Base-by-base conservation (phyloP, 2,113 vertebrate species). In the Pelobates fuscus region DNA sequence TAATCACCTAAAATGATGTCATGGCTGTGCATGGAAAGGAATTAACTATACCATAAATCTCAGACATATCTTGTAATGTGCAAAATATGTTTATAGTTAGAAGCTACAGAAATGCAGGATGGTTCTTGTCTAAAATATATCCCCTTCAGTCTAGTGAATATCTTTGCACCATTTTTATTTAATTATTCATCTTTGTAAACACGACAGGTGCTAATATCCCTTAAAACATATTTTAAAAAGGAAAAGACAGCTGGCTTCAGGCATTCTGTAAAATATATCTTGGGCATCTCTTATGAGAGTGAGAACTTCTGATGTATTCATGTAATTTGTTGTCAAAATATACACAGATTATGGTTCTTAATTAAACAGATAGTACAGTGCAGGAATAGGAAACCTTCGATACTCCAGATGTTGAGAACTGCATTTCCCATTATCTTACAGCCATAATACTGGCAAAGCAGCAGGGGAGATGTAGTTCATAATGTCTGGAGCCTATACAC, bases 51-150 rank as follows among this genome's bases (percentile, higher is more conserved):
- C 10, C 10, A 21, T 18, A 71, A 71, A 21, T 59, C 12, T 43
- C 32, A 46, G 14, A 29, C 24, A 62, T 61, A 17, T 3, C n/a
- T 29, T n/a, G 41, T 5, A 27, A 60, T 2, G 41, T 3, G 20
- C 46, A 17, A 49, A 30, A 61, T 26, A 17, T 26, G 26, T 3
- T 25, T 43, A n/a, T 70, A 43, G 25, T 49, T 29, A 6, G 65
- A 58, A 18, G 21, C 25, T 62, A 49, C 5, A 71, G 23, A 61
- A 24, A 23, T 15, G 26, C 69, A 71, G 69, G 69, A 71, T 37
- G 44, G 69, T 30, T 71, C 69, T 62, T 71, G 69, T 61, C 58
- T 71, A 71, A 71, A 71, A 25, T 61, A 71, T 55, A 71, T 71
- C 55, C 46, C n/a, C 69, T 46, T 60, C 59, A 32, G 44, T 44